Conservation (phyloP, 1,140 invertebrate genomes). For the Drosophila cardini region DNA sequence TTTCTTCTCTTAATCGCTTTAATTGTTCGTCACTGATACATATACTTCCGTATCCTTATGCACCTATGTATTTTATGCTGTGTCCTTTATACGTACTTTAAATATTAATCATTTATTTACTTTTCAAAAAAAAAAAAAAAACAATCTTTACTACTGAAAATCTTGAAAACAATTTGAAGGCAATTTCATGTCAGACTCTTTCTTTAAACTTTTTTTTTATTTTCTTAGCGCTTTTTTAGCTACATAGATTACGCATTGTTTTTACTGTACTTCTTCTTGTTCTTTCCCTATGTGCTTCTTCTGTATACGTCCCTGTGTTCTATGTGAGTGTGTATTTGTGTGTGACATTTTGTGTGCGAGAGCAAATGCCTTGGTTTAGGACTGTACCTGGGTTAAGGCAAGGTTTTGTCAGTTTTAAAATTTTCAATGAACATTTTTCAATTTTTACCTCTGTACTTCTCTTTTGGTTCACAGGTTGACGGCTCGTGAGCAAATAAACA, state of each 20-base stretch:
- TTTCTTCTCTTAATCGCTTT: constrained; percentile 1
- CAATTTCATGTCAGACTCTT: constrained; percentile 83
- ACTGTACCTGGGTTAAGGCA: not conserved
- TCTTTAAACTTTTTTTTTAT: constrained; percentile 48
- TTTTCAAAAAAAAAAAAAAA: constrained; percentile 24
- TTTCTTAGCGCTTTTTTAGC: constrained; percentile 29
- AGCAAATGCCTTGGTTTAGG: constrained; percentile 4
- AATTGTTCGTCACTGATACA: constrained; percentile 2
- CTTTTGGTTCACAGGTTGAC: constrained; percentile 7
- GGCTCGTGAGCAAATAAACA: constrained; percentile 1
- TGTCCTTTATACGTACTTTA: constrained; percentile 37
- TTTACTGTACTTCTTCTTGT: not conserved
- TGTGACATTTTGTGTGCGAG: constrained; percentile 1
- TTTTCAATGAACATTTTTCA: constrained; percentile 4
- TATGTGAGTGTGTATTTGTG: constrained; percentile 8
- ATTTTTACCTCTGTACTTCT: not conserved
- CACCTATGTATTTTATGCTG: constrained; percentile 46
- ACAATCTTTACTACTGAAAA: constrained; percentile 26
- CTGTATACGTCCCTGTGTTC: constrained; percentile 15
- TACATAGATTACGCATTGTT: constrained; percentile 44
- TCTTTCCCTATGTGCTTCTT: not conserved
- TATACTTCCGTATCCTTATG: constrained; percentile 16
- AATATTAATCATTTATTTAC: constrained; percentile 35
- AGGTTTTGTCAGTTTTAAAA: not conserved
- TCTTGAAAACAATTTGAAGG: constrained; percentile 65